These are phyloP conservation scores for Adelognathus sp. DNA, from an alignment of 2,888 invertebrate genomes.

Conservation along the genomic window DNA sequence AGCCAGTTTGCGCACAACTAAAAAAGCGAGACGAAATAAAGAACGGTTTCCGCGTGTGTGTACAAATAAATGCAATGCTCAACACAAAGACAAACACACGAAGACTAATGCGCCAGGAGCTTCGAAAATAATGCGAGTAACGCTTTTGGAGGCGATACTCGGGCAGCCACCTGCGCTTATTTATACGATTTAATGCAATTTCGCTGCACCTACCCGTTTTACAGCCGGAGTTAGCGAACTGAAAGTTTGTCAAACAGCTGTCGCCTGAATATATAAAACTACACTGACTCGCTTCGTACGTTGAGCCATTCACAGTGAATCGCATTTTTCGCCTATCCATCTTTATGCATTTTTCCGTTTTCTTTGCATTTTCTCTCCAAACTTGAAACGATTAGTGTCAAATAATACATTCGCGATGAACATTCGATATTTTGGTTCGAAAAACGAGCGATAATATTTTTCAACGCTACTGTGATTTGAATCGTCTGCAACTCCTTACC, in stretches of 20 bases:
- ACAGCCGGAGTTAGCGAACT: background rate
- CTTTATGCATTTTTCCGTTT: background rate
- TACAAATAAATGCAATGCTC: background rate
- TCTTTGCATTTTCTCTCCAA: background rate
- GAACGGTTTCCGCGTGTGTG: background rate
- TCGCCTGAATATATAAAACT: background rate
- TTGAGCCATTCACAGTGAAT: background rate
- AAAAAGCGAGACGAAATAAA: background rate
- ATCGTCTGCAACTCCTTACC: too few relatives aligned
- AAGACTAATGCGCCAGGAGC: background rate
- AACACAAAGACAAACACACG: background rate
- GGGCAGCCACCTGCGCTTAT: constrained; percentile 33
- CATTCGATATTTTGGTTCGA: background rate
- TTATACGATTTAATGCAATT: constrained; percentile 30
- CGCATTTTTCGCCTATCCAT: background rate
- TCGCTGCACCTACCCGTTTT: constrained; percentile 13
- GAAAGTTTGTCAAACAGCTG: constrained; percentile 39
- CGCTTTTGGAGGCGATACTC: constrained; percentile 5
- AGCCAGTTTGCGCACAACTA: background rate
- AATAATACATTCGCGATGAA: background rate
- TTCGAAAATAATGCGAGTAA: constrained; percentile 18
- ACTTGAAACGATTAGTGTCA: background rate
- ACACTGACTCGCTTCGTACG: background rate
- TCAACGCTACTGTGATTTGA: too few relatives aligned
- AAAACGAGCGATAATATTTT: background rate